Conservation (phyloP, 2,888 invertebrate genomes). For the Eilema sororculum region DNA sequence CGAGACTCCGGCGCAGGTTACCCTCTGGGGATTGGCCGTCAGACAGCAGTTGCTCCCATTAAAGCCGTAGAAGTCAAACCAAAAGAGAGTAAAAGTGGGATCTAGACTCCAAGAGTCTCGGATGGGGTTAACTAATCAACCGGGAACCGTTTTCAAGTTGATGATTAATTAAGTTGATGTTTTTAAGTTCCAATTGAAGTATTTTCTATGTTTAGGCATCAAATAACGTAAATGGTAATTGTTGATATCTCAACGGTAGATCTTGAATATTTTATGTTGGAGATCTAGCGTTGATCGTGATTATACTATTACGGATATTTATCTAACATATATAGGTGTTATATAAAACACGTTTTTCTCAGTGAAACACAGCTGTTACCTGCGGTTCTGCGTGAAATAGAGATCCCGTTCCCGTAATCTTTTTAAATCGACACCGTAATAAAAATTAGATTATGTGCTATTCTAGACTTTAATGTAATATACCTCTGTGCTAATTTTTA, state of each 20-base stretch:
- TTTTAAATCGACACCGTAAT: not conserved
- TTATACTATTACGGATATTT: not conserved
- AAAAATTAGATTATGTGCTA: not conserved
- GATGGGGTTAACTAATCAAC: too few species aligned
- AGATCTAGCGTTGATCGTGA: not conserved
- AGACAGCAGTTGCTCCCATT: too few species aligned
- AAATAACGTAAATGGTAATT: slow-evolving; percentile 4
- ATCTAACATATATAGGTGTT: not conserved
- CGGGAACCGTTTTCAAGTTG: too few species aligned
- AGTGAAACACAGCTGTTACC: not conserved
- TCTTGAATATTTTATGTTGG: not conserved
- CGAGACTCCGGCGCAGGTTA: too few species aligned
- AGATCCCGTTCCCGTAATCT: not conserved
- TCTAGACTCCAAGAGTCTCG: too few species aligned
- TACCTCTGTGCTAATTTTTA: not conserved
- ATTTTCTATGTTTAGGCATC: not conserved
- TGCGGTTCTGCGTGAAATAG: not conserved
- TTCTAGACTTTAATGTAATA: not conserved
- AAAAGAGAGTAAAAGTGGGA: too few species aligned
- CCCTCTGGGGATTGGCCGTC: too few species aligned
- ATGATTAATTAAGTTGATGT: too few species aligned
- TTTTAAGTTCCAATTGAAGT: too few species aligned
- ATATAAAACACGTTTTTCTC: too few species aligned
- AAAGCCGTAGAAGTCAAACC: too few species aligned
- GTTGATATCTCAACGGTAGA: not conserved